Conservation (phyloP, 2,797 vertebrate genomes). For the Paratrypauchen microcephalus region DNA sequence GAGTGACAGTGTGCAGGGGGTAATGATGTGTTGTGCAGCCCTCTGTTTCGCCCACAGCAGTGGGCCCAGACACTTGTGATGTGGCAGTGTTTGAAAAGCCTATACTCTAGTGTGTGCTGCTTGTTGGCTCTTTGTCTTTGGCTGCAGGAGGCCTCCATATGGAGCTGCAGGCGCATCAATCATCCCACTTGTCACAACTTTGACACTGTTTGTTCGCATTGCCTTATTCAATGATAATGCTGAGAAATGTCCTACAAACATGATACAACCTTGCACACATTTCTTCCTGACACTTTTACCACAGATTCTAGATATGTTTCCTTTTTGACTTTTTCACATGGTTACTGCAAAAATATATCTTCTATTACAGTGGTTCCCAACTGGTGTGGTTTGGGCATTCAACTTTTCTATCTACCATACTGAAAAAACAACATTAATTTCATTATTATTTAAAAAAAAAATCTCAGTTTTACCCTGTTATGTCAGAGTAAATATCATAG, state of each 20-base stretch:
- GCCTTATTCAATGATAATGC: constrained; percentile 8
- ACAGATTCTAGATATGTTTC: neutral
- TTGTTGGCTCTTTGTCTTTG: constrained; percentile 32
- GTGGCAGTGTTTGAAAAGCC: constrained; percentile 62
- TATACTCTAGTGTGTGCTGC: constrained; percentile 23
- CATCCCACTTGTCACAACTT: constrained; percentile 11
- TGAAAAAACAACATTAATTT: neutral
- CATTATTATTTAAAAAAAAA: neutral
- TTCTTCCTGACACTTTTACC: neutral
- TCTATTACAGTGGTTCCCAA: neutral
- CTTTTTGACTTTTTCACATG: neutral
- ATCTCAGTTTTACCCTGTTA: neutral
- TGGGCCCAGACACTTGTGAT: constrained; percentile 52
- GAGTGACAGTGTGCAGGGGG: constrained; percentile 63
- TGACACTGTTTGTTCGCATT: constrained; percentile 7
- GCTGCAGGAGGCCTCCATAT: constrained; percentile 30
- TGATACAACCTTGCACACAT: neutral
- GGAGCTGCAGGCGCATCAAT: constrained; percentile 20
- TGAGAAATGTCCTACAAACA: constrained; percentile 2
- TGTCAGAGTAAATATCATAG: neutral
- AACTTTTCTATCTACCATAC: neutral
- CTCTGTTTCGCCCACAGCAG: constrained; percentile 54
- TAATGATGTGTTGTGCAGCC: constrained; percentile 63
- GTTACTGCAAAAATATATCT: neutral
- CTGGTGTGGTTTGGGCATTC: neutral